Base-by-base conservation (phyloP, 2,113 vertebrate species). In the Microtus montanus region DNA sequence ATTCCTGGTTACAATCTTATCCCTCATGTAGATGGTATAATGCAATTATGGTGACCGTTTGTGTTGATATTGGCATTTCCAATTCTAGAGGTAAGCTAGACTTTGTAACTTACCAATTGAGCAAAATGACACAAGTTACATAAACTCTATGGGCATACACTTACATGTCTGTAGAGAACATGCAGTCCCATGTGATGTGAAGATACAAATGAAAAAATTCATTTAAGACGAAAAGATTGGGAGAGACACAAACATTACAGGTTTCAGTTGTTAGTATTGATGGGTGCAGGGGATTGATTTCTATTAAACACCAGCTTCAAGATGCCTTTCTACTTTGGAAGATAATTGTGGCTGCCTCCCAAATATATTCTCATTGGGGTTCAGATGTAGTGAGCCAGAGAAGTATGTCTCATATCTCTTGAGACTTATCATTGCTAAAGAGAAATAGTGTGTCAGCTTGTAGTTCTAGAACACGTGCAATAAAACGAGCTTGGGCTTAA, bases 401-500 rank as follows among this genome's bases (percentile, higher is more conserved):
- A 19, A 1, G 1, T 8, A 38, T 22, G 20, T 77, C 41, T 90
- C 33, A 0, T 61, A 13, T n/a, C 11, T 63, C 87, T 92, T n/a
- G 61, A 87, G 77, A 14, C 7, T 70, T 44, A 58, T 66, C 35
- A 64, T 15, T 90, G 77, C 52, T 66, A 11, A 80, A 77, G 22
- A 58, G 41, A 85, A 64, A 28, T 87, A 0, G 38, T 13, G 10
- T 35, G 15, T 89, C 10, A 78, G 3, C 35, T 61, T 52, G 24
- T 73, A 64, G 66, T 82, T 85, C 94, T 38, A 80, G 49, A 28
- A 52, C 22, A 68, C 41, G 73, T 92, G 54, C 47, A 96, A 85
- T 35, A 96, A 85, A 35, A 44, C 8, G 35, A 38, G 58, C 20
- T 84, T 85, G 35, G 41, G 49, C 30, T 85, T 88, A 41, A 71